Evolutionary conservation across 2,113 vertebrate genomes (phyloP), one percentile per base, ranked within the genome.

Genomic region (Mirza zaza): DNA sequence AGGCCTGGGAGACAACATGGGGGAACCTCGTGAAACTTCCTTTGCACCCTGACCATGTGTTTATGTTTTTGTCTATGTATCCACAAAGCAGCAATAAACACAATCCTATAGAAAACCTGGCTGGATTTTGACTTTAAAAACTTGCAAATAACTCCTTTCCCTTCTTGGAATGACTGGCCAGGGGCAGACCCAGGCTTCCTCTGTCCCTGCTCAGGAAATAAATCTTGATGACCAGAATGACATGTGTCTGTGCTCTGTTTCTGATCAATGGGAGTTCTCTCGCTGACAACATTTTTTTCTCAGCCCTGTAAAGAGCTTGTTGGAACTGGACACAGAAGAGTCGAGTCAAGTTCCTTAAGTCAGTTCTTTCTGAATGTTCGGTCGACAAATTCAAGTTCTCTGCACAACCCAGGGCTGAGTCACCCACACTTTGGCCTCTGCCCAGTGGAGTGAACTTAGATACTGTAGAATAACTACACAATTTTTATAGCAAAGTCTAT

Each of bases 401-500:
- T 65, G 82, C 6, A 68, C 97, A 94, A 94, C 57, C 92, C 76
- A 79, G 75, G 65, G 18, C 94, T 63, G 97, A 98, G 76, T 96
- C 93, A 95, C 90, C 97, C 15, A 0, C 80, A 95, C 86, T 71
- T 88, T 86, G 94, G 9, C 81, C 63, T 67, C 95, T 93, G 61
- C 86, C 23, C 52, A 95, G 79, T 61, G 90, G 59, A 76, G 48
- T 48, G 48, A 88, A 20, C 3, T 63, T 34, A 77, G 87, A 80
- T 92, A 83, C 65, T 10, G 45, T 39, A 89, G 91, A 97, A 94
- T 83, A 94, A 57, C 59, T 50, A 36, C 23, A 2, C 20, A 94
- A 94, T 36, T 93, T 70, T 12, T 80, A 7, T 77, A 71, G 25
- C 87, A 23, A 97, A 95, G 92, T 70, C 68, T 95, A 95, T 92